Conservation (phyloP, 1,140 invertebrate species). For the Archivesica marissinica region DNA sequence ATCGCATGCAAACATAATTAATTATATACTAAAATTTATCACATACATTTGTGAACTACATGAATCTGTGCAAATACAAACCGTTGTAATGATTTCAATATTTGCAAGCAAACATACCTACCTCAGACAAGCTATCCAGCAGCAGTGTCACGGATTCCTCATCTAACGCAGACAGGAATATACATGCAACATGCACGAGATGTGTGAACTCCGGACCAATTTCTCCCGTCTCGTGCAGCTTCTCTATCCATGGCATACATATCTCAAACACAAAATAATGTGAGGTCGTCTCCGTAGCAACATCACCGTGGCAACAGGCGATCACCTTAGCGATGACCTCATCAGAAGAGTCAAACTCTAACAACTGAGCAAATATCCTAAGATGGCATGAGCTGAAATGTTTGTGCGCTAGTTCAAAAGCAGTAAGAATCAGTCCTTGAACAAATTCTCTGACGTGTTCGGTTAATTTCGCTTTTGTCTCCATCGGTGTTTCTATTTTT, state of each 20-base stretch:
- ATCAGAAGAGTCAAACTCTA: conserved; percentile 67
- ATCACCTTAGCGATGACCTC: conserved; percentile 67
- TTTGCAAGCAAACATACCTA: conserved; percentile 8
- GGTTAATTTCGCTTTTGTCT: conserved; percentile 12
- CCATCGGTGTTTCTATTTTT: conserved; percentile 16
- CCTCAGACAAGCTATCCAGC: conserved; percentile 58
- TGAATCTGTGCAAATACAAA: no score
- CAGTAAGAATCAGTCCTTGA: conserved; percentile 61
- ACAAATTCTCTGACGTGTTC: conserved; percentile 55
- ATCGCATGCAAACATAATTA: no score
- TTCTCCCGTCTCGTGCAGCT: conserved; percentile 46
- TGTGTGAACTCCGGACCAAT: conserved; percentile 50
- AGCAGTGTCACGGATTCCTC: conserved; percentile 16
- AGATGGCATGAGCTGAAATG: conserved; percentile 51
- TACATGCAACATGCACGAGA: conserved; percentile 64
- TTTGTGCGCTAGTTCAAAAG: conserved; percentile 68
- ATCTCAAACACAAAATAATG: conserved; percentile 73
- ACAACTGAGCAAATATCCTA: conserved; percentile 66
- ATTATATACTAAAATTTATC: no score
- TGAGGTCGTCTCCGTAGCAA: conserved; percentile 62
- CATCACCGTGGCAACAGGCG: conserved; percentile 66
- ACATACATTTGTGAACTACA: no score
- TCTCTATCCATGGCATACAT: conserved; percentile 71
- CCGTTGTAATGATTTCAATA: no score
- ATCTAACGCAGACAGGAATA: conserved; percentile 68